A percentile compares a stretch with the other conserved stretches of the same genome.
Conservation (phyloP, 2,797 vertebrate species). For the Emydoidea blandingii region DNA sequence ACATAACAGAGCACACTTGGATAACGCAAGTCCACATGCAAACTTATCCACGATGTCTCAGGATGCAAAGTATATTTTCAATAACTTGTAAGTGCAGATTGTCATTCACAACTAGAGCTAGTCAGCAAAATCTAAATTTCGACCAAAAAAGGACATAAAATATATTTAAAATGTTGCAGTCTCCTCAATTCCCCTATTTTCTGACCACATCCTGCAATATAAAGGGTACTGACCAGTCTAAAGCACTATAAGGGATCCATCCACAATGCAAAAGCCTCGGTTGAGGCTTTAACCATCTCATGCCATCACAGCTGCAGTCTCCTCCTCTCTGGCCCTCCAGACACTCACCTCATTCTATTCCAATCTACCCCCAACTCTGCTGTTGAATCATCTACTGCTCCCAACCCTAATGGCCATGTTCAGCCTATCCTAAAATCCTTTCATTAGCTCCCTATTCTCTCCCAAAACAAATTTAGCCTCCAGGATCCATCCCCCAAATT, state of each 20-base stretch:
- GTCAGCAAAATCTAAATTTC: neutral
- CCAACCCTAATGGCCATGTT: neutral
- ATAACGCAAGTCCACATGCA: neutral
- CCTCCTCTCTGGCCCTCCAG: neutral
- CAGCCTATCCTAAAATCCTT: neutral
- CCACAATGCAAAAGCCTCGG: neutral
- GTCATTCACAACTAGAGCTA: neutral
- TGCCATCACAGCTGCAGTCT: neutral
- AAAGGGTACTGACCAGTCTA: neutral
- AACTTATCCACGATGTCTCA: neutral
- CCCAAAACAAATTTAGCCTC: neutral
- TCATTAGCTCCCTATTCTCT: neutral
- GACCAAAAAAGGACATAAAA: neutral
- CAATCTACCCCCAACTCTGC: neutral
- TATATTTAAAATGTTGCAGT: neutral
- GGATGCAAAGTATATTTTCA: neutral
- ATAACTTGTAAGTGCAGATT: neutral
- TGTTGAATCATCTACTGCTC: neutral
- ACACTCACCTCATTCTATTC: neutral
- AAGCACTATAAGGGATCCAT: neutral
- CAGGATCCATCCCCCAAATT: neutral
- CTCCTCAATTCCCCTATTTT: neutral
- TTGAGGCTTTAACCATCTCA: neutral
- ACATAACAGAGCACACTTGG: neutral
- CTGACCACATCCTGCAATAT: neutral